phyloP scores from a whole-genome alignment of 2,113 vertebrate species.

The Gallinago media region DNA sequence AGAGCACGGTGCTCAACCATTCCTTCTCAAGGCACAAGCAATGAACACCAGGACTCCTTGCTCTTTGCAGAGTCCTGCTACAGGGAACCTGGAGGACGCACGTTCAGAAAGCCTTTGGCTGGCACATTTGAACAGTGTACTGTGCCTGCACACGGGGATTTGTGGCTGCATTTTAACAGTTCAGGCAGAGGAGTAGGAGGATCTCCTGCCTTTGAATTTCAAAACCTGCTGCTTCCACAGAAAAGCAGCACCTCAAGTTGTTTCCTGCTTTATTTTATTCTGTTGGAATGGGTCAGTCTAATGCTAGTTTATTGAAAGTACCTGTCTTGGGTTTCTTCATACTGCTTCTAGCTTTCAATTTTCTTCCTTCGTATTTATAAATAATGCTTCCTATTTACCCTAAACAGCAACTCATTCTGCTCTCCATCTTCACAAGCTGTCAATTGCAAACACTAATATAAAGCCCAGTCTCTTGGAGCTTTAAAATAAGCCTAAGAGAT shows the following conservation, averaged over 20 bases:
- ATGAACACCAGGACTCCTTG: background rate
- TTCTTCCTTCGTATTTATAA: constrained; percentile 6
- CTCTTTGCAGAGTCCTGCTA: background rate
- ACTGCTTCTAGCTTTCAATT: background rate
- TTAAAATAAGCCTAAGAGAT: background rate
- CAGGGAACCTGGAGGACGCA: background rate
- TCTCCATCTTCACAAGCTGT: constrained; percentile 15
- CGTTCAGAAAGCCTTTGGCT: background rate
- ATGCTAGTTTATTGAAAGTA: background rate
- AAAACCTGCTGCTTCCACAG: background rate
- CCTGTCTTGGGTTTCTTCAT: background rate
- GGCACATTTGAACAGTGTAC: background rate
- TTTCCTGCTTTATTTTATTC: background rate
- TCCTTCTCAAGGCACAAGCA: background rate
- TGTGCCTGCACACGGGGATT: background rate
- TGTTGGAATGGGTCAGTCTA: background rate
- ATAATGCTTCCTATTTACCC: constrained; percentile 17
- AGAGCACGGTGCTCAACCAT: accelerated
- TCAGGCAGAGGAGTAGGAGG: background rate
- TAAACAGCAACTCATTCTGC: background rate
- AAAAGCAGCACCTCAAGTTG: background rate
- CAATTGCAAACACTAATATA: background rate
- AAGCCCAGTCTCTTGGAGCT: background rate
- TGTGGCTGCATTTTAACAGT: background rate
- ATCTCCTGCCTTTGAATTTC: background rate